These are phyloP conservation scores for Chloroceryle aenea DNA, from an alignment of 2,113 vertebrate genomes.

Conservation along the genomic window DNA sequence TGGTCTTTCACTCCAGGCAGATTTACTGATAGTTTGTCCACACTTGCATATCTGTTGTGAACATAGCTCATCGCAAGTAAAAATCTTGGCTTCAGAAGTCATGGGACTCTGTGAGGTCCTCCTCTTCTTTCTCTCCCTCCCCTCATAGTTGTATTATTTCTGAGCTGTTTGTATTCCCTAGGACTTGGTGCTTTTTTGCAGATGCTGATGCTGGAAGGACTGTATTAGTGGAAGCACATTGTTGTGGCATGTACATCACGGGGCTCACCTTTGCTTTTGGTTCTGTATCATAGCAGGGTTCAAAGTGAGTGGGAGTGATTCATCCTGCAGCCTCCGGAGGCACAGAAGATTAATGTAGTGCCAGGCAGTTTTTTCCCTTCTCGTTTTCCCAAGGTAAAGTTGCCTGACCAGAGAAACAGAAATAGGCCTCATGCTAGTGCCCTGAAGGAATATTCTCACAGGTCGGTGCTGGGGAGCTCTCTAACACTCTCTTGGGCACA, in stretches of 20 bases:
- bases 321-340: background rate
- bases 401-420: background rate
- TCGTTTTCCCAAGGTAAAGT: background rate
- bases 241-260: rapidly evolving
- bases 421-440: background rate
- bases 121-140: background rate
- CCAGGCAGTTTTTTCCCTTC: background rate
- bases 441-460: background rate
- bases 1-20: background rate
- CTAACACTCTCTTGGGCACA: background rate
- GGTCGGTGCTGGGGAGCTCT: background rate
- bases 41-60: background rate
- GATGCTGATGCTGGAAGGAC: background rate
- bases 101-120: background rate
- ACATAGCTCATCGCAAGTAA: background rate
- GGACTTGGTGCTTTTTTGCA: background rate
- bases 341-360: background rate
- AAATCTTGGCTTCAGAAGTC: background rate
- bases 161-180: background rate
- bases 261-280: background rate
- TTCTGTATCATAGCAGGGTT: background rate
- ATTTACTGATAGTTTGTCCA: background rate
- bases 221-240: background rate
- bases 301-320: background rate
- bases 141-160: background rate